Base-by-base conservation (phyloP, 2,888 invertebrate genomes). In the Crossocerus cetratus region DNA sequence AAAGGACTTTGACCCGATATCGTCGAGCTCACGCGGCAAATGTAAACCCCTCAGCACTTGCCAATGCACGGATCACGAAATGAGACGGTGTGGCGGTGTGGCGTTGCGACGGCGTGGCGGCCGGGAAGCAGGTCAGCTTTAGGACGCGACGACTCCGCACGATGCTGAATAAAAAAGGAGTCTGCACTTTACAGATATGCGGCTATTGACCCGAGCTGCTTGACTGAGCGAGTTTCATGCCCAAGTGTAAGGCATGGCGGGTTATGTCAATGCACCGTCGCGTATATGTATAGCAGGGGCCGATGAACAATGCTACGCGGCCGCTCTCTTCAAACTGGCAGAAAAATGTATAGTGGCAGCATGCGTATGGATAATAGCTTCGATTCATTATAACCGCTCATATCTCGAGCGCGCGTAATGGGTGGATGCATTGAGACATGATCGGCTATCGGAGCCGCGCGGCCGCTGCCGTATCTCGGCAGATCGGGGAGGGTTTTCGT, bases 1-100 rank as follows among this genome's bases (percentile, higher is more conserved):
- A 32, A 69, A 79, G 49, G 56, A 62, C 49, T 61, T 61, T 65
- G 67, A 60, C 32, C 58, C 42, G 49, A 21, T 3, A 62, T 58
- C 64, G 59, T 61, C 72, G 43, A 56, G 13, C 4, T 1, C 32
- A 32, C 5, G 32, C 32, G 1, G 32, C 32, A 11, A 32, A 32
- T 2, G 32, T 11, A 32, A 32, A 32, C 8, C 32, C 32, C 32
- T 32, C 32, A n/a, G 32, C 11, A 11, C 11, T 32, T 32, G 11
- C 32, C 8, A 32, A 32, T 32, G 32, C 32, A 32, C 11, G 32
- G 11, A 32, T 4, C 32, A 32, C 11, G 32, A 32, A 32, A 32
- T 32, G 32, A 32, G 32, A 32, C 32, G 4, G 8, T n/a, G n/a
- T n/a, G n/a, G n/a, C n/a, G n/a, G n/a, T n/a, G n/a, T n/a, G n/a